phyloP scores from a whole-genome alignment of 2,113 vertebrate species.

The Erythrocebus patas region DNA sequence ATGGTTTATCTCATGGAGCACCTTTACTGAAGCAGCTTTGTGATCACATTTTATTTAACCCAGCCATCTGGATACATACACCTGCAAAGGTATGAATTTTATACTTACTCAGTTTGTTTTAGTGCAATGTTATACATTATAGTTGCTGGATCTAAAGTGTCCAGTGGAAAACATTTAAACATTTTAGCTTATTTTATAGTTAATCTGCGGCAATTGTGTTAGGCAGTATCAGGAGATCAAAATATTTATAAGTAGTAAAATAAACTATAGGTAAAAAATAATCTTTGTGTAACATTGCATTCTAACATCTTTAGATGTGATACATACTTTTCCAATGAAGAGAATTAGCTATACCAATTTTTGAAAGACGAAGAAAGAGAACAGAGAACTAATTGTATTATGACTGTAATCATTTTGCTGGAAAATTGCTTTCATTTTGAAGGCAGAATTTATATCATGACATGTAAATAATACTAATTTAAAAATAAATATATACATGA shows the following conservation, averaged over 20 bases:
- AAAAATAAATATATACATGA: not conserved
- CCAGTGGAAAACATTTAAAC: not conserved
- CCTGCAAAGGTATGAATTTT: conserved; percentile 92
- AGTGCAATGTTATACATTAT: not conserved
- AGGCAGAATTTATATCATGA: not conserved
- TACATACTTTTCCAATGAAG: not conserved
- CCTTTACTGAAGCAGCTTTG: conserved; percentile 98
- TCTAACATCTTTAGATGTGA: not conserved
- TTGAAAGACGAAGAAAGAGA: not conserved
- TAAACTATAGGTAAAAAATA: not conserved
- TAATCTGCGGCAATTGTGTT: not conserved
- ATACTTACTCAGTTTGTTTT: not conserved
- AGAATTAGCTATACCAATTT: not conserved
- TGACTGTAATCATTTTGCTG: not conserved
- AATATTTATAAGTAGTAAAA: not conserved
- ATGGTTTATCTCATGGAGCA: conserved; percentile 96
- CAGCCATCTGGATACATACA: conserved; percentile 99
- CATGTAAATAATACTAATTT: not conserved
- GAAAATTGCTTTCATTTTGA: conserved; percentile 4
- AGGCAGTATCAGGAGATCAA: not conserved
- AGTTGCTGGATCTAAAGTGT: not conserved
- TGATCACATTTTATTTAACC: conserved; percentile 98
- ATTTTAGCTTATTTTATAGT: not conserved
- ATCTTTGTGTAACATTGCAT: not conserved
- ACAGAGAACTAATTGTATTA: not conserved